Conservation (phyloP, 2,888 invertebrate genomes). For the Hololepta plana region DNA sequence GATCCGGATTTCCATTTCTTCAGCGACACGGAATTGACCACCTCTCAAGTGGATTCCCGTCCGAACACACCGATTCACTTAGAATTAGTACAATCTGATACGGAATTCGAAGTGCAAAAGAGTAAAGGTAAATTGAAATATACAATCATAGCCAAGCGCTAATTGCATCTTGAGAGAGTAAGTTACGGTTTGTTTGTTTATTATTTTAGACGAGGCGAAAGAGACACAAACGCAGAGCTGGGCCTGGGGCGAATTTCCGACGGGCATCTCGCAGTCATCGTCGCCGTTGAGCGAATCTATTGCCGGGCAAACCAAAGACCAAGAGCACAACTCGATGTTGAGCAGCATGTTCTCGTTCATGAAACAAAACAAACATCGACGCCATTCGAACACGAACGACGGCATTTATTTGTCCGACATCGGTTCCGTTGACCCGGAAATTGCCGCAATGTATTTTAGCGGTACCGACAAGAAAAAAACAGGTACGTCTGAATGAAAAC, state of each 20-base stretch:
- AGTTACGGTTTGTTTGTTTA: conserved; percentile 1
- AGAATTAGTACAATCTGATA: conserved; percentile 63
- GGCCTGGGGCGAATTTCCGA: conserved; percentile 82
- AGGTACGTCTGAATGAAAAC: too few relatives aligned
- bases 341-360: conserved; percentile 89
- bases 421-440: conserved; percentile 82
- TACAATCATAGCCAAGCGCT: conserved; percentile 1
- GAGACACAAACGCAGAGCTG: conserved; percentile 43
- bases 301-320: conserved; percentile 8
- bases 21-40: conserved; percentile 81
- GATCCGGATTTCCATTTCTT: conserved; percentile 72
- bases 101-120: conserved; percentile 66
- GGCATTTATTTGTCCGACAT: conserved; percentile 87
- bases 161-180: conserved; percentile 4
- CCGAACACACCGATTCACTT: conserved; percentile 55
- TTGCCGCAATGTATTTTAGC: conserved; percentile 74
- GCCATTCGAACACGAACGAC: conserved; percentile 31
- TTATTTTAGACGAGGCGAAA: conserved; percentile 14
- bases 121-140: conserved; percentile 27
- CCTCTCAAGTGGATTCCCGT: conserved; percentile 39
- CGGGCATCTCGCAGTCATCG: conserved; percentile 20
- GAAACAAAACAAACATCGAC: conserved; percentile 49
- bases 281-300: conserved; percentile 13
- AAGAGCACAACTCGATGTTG: conserved; percentile 49
- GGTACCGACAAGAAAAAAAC: conserved; percentile 8